Evolutionary conservation across 2,797 vertebrate species (phyloP), one percentile per base, ranked within the genome.

Genomic region (Pogonophryne albipinna): DNA sequence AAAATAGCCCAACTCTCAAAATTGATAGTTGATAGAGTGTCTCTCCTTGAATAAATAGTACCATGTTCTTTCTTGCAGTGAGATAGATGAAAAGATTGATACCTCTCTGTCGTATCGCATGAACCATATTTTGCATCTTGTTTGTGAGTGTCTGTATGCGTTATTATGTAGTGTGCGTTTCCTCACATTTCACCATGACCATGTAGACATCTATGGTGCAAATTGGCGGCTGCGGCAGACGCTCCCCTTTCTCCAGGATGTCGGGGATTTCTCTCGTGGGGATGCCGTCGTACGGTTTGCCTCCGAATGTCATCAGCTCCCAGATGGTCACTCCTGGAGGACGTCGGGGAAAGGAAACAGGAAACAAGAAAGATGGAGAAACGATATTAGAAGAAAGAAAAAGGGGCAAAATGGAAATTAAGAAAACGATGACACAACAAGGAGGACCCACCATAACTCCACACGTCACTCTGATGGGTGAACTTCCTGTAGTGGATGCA

Each of bases 131-230:
- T 3, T 27, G 23, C 27, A 27, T 27, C 27, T 27, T 5, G 27
- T 27, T 27, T 27, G 27, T 27, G 27, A 27, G 27, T 38, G 34
- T 38, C 34, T 38, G 34, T 2, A 38, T 38, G 7, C 8, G 34
- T 7, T 38, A 38, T 38, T 38, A 38, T 8, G 34, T 9, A 2
- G 3, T 10, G 46, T 52, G 63, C 15, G 16, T 72, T 52, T 49
- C 12, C 93, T 93, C 59, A 99, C 98, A 99, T 95, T 99, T 99
- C 69, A 99, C 98, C 98, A 99, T 99, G 85, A 99, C 97, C 98
- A 99, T 99, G 91, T 99, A 99, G 70, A 99, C 98, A 0, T 99
- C 98, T 17, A 99, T 99, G 76, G 98, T 99, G 93, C 98, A 99
- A 85, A 99, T 96, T 0, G 98, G 98, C 0, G 98, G 98, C 61